phyloP scores from a whole-genome alignment of 1,140 invertebrate species.

The Pantala flavescens region DNA sequence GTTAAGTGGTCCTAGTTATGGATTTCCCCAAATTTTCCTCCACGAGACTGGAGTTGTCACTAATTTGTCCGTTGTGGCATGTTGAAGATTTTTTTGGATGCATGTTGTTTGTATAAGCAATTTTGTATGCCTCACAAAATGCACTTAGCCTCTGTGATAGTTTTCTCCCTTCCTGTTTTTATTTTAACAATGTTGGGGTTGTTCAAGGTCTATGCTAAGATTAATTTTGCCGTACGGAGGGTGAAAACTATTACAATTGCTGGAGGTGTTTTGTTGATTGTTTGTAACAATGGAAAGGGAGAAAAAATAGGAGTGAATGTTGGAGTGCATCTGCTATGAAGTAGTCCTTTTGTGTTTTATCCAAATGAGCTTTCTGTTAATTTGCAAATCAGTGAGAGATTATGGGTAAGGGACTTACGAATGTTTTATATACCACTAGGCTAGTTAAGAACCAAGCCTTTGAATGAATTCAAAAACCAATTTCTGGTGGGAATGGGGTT shows the following conservation, averaged over 20 bases:
- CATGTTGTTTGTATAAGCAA: neutral
- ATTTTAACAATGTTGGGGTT: neutral
- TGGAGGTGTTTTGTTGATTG: neutral
- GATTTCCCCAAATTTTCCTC: neutral
- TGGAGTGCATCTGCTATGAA: neutral
- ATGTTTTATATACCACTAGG: neutral
- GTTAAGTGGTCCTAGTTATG: neutral
- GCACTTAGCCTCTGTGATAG: neutral
- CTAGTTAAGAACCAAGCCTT: neutral
- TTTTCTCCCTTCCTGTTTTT: no score
- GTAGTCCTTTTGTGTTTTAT: neutral
- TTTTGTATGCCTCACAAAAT: neutral
- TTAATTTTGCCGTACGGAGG: neutral
- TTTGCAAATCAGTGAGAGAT: slow-evolving; percentile 6
- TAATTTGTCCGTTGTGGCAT: no score
- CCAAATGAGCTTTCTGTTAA: slow-evolving; percentile 6
- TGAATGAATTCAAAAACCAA: neutral
- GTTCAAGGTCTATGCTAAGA: neutral
- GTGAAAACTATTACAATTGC: neutral
- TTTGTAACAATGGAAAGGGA: neutral
- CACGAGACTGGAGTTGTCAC: neutral
- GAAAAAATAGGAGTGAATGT: neutral
- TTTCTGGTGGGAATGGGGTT: neutral
- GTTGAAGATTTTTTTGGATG: no score
- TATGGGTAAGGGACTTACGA: neutral